Evolutionary conservation across 2,888 invertebrate genomes (phyloP), one percentile per base, ranked within the genome.

Genomic region (Pedicia rivosa): DNA sequence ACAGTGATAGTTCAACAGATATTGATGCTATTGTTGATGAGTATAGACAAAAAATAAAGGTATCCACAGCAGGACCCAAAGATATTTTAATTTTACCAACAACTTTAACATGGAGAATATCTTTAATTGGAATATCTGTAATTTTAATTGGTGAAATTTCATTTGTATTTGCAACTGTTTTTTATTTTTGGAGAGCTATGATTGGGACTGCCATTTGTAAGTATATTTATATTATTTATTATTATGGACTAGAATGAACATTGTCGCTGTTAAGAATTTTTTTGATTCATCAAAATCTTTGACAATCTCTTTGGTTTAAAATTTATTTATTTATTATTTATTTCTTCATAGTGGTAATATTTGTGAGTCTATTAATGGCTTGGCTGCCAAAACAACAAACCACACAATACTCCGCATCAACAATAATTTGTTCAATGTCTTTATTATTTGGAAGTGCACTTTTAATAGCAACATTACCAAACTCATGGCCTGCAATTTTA

Each of bases 21-120:
- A 78, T 81, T 37, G 81, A 81, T 52, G 77, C 77, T 2, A 76
- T 76, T 12, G 80, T 81, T 1, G 78, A 78, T 49, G 80, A 80
- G 51, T 81, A 80, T 50, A 70, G 72, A 41, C 79, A 79, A 49
- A 70, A 71, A 47, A 66, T 79, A 43, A 74, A 76, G 59, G 78
- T 75, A 54, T 49, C 62, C 19, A 61, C 62, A 3, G 58, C 62
- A 4, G 61, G 62, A 4, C 59, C 59, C 3, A 60, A 62, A 42
- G 54, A 56, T 22, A 52, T 50, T 27, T 48, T 57, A 8, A 51
- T 57, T 19, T 50, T 62, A 39, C 62, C 62, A n/a, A 54, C 61
- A 0, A 40, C 57, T 2, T 49, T 52, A 24, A 56, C 62, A 1
- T 62, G 62, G 62, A 47, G 55, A 16, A 52, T 59, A 8, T 53